Conservation (phyloP, 2,888 invertebrate species). For the Drosophila gaucha region DNA sequence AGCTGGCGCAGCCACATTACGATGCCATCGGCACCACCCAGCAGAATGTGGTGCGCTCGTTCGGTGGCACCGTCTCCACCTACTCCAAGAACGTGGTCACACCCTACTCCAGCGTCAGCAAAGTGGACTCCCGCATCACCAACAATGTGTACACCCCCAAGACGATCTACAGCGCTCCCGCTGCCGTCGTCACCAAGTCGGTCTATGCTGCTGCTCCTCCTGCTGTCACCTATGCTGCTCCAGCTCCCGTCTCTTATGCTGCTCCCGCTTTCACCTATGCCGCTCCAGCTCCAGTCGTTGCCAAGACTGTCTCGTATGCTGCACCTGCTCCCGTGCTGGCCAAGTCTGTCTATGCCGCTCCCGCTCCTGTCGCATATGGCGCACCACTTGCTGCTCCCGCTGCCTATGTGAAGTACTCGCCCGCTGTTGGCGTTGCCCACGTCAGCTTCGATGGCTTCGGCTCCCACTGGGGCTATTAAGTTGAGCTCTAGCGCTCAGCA, state of each 20-base stretch:
- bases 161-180: conserved; percentile 75
- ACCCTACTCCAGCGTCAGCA: conserved; percentile 87
- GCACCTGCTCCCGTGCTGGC: conserved; percentile 53
- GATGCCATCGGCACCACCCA: conserved; percentile 85
- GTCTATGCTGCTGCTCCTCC: conserved; percentile 53
- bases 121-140: conserved; percentile 86
- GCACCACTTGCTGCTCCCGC: conserved; percentile 69
- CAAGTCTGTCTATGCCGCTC: conserved; percentile 75
- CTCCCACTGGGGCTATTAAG: conserved; percentile 88
- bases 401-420: conserved; percentile 68
- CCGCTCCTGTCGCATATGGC: conserved; percentile 53
- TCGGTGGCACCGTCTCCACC: conserved; percentile 86
- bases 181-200: conserved; percentile 75
- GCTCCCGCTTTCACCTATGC: conserved; percentile 63
- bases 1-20: conserved; percentile 79
- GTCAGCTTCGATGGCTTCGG: conserved; percentile 88
- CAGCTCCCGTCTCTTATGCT: conserved; percentile 43
- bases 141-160: conserved; percentile 86
- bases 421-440: conserved; percentile 85
- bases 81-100: conserved; percentile 87
- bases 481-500: not conserved
- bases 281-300: conserved; percentile 54
- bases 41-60: conserved; percentile 87
- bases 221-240: conserved; percentile 64
- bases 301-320: conserved; percentile 37